A percentile compares a stretch with the other conserved stretches of the same genome.
Evolutionary conservation across 2,797 vertebrate genomes (phyloP).

Genomic region (Pseudochirops cupreus): DNA sequence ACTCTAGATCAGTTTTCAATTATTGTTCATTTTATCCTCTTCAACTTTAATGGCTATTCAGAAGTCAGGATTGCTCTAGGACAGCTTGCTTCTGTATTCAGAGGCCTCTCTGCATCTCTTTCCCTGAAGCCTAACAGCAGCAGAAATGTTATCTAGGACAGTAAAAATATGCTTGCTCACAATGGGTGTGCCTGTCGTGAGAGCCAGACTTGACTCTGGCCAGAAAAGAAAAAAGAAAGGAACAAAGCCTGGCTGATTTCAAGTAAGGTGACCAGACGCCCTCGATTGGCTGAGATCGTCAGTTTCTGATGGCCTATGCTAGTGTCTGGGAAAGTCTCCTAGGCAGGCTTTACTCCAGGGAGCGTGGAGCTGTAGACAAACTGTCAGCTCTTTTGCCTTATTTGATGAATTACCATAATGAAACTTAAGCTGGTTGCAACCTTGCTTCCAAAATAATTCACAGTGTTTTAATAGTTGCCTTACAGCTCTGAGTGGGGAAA

Average conservation of each 20-base stretch:
- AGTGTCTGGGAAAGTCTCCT: background rate
- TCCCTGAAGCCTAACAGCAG: background rate
- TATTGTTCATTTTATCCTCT: background rate
- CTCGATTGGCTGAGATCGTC: background rate
- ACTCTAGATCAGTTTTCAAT: background rate
- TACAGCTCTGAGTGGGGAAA: background rate
- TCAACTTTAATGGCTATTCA: background rate
- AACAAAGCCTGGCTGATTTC: conserved; percentile 24
- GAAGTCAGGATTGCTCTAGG: background rate
- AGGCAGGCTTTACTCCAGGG: conserved; percentile 26
- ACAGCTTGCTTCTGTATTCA: background rate
- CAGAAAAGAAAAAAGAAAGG: conserved; percentile 3
- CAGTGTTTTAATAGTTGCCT: background rate
- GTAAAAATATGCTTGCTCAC: conserved; percentile 13
- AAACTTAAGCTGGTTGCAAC: background rate
- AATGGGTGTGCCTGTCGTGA: background rate
- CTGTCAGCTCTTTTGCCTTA: conserved; percentile 4
- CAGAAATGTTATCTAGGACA: background rate
- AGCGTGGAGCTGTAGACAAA: background rate
- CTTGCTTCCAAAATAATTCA: background rate
- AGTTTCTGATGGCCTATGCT: background rate
- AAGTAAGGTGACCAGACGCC: background rate
- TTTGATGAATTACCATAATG: background rate
- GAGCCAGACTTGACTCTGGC: background rate
- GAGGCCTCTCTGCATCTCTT: background rate